Percentiles rank a stretch among this genome's conserved stretches.
Conservation (phyloP, 2,888 invertebrate species). For the Hypercompe scribonia region DNA sequence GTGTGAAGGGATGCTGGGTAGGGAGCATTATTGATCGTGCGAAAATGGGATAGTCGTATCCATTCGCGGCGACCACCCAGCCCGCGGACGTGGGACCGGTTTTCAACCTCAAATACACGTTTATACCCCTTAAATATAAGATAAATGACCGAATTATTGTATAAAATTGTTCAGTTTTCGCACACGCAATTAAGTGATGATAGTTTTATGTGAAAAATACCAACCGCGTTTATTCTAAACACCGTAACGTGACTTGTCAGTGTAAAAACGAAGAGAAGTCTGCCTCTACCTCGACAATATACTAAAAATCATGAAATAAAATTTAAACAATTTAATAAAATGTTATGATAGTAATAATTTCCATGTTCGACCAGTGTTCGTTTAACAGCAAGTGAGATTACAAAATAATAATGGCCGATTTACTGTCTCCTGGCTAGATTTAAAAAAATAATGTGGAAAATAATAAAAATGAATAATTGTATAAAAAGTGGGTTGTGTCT, state of each 20-base stretch:
- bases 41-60: constrained; percentile 84
- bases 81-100: constrained; percentile 80
- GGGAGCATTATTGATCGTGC: constrained; percentile 87
- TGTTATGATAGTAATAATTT: constrained; percentile 55
- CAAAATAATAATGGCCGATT: constrained; percentile 71
- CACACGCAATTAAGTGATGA: constrained; percentile 36
- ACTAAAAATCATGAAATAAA: constrained; percentile 51
- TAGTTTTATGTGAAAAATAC: constrained; percentile 48
- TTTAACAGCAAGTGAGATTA: constrained; percentile 49
- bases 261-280: constrained; percentile 50
- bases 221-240: constrained; percentile 51
- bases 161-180: constrained; percentile 46
- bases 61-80: constrained; percentile 83
- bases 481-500: constrained; percentile 73
- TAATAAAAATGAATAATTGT: constrained; percentile 74
- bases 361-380: constrained; percentile 50
- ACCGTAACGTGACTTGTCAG: constrained; percentile 57
- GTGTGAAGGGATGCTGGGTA: constrained; percentile 85
- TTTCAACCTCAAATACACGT: constrained; percentile 79
- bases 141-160: constrained; percentile 63
- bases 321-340: constrained; percentile 21
- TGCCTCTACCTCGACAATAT: constrained; percentile 53
- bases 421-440: constrained; percentile 72
- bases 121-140: constrained; percentile 70
- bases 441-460: constrained; percentile 63